phyloP scores from a whole-genome alignment of 2,797 vertebrate genomes.

The Poecilia velifera region DNA sequence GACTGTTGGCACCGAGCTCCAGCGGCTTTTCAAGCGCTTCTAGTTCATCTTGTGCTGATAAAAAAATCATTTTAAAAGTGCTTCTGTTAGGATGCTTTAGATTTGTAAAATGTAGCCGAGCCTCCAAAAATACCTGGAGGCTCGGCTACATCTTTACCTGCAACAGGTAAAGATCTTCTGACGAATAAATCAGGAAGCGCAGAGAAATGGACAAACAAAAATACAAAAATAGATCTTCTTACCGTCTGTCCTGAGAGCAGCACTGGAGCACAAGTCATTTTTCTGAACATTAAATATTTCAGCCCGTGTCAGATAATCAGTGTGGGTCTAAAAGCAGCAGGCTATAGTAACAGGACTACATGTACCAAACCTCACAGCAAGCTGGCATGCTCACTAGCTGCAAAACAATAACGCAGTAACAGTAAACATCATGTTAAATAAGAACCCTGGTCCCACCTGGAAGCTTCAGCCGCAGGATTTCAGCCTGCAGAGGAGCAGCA shows the following conservation, averaged over 20 bases:
- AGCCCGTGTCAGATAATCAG: not conserved
- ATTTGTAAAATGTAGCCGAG: not conserved
- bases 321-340: not conserved
- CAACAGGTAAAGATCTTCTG: not conserved
- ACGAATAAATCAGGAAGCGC: not conserved
- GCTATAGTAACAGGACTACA: not conserved
- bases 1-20: conserved; percentile 8
- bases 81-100: not conserved
- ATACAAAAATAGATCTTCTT: not conserved
- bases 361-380: not conserved
- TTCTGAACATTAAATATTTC: not conserved
- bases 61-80: conserved; percentile 5
- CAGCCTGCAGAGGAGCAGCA: not conserved
- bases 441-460: not conserved
- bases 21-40: conserved; percentile 18
- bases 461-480: not conserved
- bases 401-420: not conserved
- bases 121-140: not conserved
- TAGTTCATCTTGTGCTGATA: not conserved
- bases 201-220: not conserved
- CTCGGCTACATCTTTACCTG: not conserved
- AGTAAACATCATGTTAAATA: not conserved
- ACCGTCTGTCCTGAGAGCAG: conserved; percentile 1
- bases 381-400: not conserved
- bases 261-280: not conserved